Base-by-base conservation (phyloP, 1,140 invertebrate species). In the Lanistes nyassanus region DNA sequence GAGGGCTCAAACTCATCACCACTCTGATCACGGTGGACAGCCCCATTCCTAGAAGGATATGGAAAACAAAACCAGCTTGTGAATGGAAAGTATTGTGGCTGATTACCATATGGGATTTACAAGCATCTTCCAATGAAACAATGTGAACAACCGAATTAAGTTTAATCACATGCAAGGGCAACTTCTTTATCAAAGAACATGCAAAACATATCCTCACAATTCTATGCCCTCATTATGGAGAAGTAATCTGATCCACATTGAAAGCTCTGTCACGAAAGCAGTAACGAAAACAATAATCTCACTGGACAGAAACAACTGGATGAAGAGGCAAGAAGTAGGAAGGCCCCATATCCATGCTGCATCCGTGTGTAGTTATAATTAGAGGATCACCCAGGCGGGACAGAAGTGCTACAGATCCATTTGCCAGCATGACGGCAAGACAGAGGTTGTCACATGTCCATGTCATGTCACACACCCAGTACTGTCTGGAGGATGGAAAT, bases 361-460 rank as follows among this genome's bases (percentile, higher is more conserved):
- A 85, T 7, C 87, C 88, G 51, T 78, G 47, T 13, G 84, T 84
- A 62, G 84, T 70, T n/a, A 88, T 75, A 51, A 82, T 70, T 5
- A 90, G 23, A 26, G 87, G 88, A 68, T 88, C 86, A 39, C 88
- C 88, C 13, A 90, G 82, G 37, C 88, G 81, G 29, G 86, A 82
- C 64, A 88, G 37, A 26, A 90, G 37, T 68, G 86, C 85, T 16
- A 85, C 75, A 55, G 77, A 84, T 26, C 89, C 89, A 79, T 84
- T 85, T 31, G 80, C 77, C 37, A 86, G 82, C 16, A 88, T 87
- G 70, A 85, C 83, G n/a, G 81, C 84, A 51, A 90, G 36, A 76
- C 88, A 88, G 53, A 90, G 75, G 62, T 85, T 85, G 80, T 89
- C 84, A 69, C 64, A 80, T 39, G 86, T 86, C 89, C 89, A 90